Base-by-base conservation (phyloP, 2,797 vertebrate genomes). In the Tragopan temminckii region DNA sequence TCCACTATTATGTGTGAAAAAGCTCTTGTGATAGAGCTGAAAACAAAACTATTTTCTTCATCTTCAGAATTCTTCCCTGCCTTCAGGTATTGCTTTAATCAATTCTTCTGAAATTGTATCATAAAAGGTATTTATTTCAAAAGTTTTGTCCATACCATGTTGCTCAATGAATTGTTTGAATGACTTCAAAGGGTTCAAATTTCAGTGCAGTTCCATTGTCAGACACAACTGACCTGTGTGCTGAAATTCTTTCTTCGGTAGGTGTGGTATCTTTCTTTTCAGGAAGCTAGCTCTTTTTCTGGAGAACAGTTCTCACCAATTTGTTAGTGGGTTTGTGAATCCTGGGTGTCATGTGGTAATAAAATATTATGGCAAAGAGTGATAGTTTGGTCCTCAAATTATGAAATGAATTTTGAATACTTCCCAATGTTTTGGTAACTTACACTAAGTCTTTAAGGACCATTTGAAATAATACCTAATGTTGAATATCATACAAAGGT, bases 401-500 rank as follows among this genome's bases (percentile, higher is more conserved):
- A 43, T 8, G 5, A 8, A 18, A 78, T 45, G 40, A 74, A 80
- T 85, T 78, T 63, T 2, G 80, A 80, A 68, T 46, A 61, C 9
- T 78, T 82, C 0, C 3, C 36, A 57, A 6, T 61, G 24, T 61
- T 85, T 88, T 64, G 33, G 12, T 78, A 70, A 75, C 8, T 85
- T 80, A 35, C 8, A 3, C 3, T 78, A 36, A 46, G 52, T 27
- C 45, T 71, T 84, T 33, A 78, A 80, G 33, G 18, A 35, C 62
- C 25, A 7, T 68, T 71, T 80, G 48, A 78, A 64, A 13, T 75
- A 17, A 80, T 80, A 77, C 72, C 31, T 43, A 3, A 61, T 11
- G 33, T 17, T 72, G 50, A 52, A 4, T 76, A 13, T 80, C 0
- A 0, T 80, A n/a, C 40, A 67, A 52, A 10, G 18, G 6, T 17